Percentiles rank a stretch among this genome's conserved stretches.
Conservation (phyloP, 2,888 invertebrate genomes). For the Lobophora halterata region DNA sequence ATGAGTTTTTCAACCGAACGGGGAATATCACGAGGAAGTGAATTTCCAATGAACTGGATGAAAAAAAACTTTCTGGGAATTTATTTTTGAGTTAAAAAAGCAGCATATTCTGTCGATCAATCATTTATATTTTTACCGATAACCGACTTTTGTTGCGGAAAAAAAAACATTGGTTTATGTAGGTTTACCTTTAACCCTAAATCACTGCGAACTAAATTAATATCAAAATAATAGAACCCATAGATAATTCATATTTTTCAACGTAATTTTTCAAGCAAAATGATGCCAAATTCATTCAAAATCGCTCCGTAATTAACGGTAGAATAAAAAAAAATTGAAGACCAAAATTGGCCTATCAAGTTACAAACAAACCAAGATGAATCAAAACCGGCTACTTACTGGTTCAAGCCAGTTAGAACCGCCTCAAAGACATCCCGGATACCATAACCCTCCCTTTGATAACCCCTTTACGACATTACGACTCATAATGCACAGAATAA, state of each 20-base stretch:
- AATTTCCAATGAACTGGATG: constrained; percentile 10
- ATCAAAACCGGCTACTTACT: constrained; percentile 20
- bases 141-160: too few relatives aligned
- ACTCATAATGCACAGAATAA: constrained; percentile 29
- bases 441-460: constrained; percentile 29
- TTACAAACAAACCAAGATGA: constrained; percentile 16
- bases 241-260: too few relatives aligned
- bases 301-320: constrained; percentile 12
- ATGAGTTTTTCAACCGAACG: constrained; percentile 12
- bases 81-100: too few relatives aligned
- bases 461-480: constrained; percentile 29
- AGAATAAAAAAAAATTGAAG: constrained; percentile 10
- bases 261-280: neutral
- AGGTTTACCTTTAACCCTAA: too few relatives aligned
- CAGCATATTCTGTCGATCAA: too few relatives aligned
- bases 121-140: too few relatives aligned
- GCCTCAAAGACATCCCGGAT: constrained; percentile 28
- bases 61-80: too few relatives aligned
- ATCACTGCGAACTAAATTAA: too few relatives aligned
- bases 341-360: constrained; percentile 15
- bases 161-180: too few relatives aligned
- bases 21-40: constrained; percentile 11
- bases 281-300: constrained; percentile 9
- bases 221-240: too few relatives aligned
- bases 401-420: constrained; percentile 16